phyloP scores from a whole-genome alignment of 2,888 invertebrate species.

The Nyleta sp. region DNA sequence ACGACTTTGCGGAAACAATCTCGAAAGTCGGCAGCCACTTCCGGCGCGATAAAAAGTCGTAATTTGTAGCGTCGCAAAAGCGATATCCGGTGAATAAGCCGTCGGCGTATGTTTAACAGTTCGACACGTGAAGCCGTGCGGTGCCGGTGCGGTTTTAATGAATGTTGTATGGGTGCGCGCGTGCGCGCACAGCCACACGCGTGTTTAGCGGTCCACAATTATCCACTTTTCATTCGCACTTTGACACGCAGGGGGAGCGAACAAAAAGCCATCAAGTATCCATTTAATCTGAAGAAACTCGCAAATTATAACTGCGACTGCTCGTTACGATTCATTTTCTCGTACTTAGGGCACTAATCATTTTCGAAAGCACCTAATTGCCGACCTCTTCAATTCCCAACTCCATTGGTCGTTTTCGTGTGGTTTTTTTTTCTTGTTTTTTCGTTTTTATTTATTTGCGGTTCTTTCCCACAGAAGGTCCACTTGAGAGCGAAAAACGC shows the following conservation, averaged over 20 bases:
- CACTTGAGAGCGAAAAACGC: no score
- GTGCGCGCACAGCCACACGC: constrained; percentile 30
- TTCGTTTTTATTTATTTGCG: no score
- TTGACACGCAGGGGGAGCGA: constrained; percentile 52
- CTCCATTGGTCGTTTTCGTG: neutral
- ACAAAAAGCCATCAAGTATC: constrained; percentile 59
- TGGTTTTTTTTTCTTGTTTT: neutral
- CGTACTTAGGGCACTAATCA: constrained; percentile 26
- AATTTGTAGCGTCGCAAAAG: constrained; percentile 25
- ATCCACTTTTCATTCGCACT: constrained; percentile 61
- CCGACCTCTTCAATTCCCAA: no score
- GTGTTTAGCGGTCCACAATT: constrained; percentile 46
- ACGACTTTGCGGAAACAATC: neutral
- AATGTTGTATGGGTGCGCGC: constrained; percentile 46
- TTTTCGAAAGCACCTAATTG: constrained; percentile 10
- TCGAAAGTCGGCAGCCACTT: neutral
- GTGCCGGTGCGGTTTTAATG: constrained; percentile 55
- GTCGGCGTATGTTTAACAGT: constrained; percentile 43
- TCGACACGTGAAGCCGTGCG: constrained; percentile 44
- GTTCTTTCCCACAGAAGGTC: no score
- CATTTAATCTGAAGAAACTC: constrained; percentile 52
- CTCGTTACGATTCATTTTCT: constrained; percentile 25
- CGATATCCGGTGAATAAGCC: constrained; percentile 42
- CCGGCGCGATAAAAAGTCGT: constrained; percentile 16
- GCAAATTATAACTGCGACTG: constrained; percentile 31